A percentile compares a stretch with the other conserved stretches of the same genome.
phyloP scores from a whole-genome alignment of 2,113 vertebrate genomes.

The Plecturocebus donacophilus region DNA sequence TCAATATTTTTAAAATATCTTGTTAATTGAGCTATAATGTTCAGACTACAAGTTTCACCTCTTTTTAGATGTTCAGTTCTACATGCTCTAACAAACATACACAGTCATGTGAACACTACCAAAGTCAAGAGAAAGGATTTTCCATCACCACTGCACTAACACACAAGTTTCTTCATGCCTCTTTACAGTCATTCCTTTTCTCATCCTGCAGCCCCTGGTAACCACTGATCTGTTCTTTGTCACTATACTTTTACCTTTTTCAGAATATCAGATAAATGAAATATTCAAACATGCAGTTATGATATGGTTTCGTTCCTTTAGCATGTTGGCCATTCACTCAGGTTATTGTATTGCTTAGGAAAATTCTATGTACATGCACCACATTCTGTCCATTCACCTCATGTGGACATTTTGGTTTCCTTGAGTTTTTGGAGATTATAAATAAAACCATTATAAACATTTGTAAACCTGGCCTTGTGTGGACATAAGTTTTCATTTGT shows the following conservation, averaged over 20 bases:
- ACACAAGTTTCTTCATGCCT: neutral
- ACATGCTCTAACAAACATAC: neutral
- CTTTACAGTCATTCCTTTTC: neutral
- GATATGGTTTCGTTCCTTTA: neutral
- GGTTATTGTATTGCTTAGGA: neutral
- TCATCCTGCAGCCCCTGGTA: neutral
- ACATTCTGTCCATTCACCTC: neutral
- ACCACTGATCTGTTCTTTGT: neutral
- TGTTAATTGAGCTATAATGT: neutral
- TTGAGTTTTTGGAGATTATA: neutral
- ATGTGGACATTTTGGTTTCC: neutral
- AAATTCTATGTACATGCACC: neutral
- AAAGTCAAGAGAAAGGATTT: neutral
- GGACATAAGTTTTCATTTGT: neutral
- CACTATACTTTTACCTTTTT: neutral
- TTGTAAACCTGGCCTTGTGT: neutral
- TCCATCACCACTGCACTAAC: neutral
- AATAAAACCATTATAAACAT: neutral
- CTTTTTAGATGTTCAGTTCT: neutral
- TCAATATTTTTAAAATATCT: neutral
- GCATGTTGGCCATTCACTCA: neutral
- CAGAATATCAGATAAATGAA: neutral
- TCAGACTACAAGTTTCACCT: neutral
- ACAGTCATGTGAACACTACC: neutral
- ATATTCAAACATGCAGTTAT: neutral